Evolutionary conservation across 2,797 vertebrate species (phyloP), one percentile per base, ranked within the genome.

Genomic region (Heterohyrax brucei): DNA sequence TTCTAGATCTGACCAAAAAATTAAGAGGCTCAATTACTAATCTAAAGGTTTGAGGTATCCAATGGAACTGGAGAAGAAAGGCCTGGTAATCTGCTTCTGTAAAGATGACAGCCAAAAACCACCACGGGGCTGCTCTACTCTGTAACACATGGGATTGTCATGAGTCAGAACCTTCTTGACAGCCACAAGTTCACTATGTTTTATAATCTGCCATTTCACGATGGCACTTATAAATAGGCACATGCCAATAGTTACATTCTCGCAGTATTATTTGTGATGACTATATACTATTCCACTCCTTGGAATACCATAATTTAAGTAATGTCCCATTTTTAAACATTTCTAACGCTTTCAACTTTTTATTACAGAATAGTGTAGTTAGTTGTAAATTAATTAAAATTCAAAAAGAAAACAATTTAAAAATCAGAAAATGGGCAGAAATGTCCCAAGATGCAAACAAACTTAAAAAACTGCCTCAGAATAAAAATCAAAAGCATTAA

Each of bases 171-270:
- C 21, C 9, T 4, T 39, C 33, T 44, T 8, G 53, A 56, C 12
- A 13, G 53, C 53, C 13, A 56, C 53, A 56, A 56, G 53, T 56
- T 56, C 14, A 48, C 66, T 72, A 93, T 77, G 24, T 86, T 72
- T 78, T 77, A 53, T 22, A 46, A 62, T 73, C 18, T 87, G 30
- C 33, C 59, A 76, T 16, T 83, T 92, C 24, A 90, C 24, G 83
- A 66, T 50, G 85, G 24, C 66, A 86, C 30, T 87, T 75, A 88
- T n/a, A 79, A 79, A 79, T 61, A n/a, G 84, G 70, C 56, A 93
- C 18, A n/a, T 64, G 72, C 7, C 50, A 48, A 87, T 18, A 68
- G 66, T 50, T 70, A 80, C 4, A 80, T 76, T 80, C 77, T 76
- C 19, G 76, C 1, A 66, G 70, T 76, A 22, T 73, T 59, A 59